Base-by-base conservation (phyloP, 2,888 invertebrate species). In the Lasius fuliginosus region DNA sequence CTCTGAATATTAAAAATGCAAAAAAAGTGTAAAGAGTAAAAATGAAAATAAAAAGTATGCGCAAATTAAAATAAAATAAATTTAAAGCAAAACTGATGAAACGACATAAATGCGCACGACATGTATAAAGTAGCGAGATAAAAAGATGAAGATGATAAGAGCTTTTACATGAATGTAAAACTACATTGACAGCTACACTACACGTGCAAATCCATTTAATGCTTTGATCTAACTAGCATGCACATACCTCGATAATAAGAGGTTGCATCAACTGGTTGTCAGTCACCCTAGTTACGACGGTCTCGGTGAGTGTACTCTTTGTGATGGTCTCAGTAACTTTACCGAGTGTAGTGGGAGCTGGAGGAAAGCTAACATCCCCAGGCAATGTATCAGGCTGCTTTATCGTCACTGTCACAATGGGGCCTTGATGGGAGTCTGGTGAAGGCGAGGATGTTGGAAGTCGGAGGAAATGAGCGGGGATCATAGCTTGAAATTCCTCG, bases 401-500 rank as follows among this genome's bases (percentile, higher is more conserved):
- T 94, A 98, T 98, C 90, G 98, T 98, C 92, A 98, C 98, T 86
- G 98, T 97, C 91, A 98, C 98, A 90, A 95, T 93, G 82, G 95
- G 95, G 90, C 96, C 96, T 89, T 94, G 94, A 88, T 94, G 96
- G 94, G 94, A 91, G 90, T 93, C 92, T 94, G 92, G 91, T 92
- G 94, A 94, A 92, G 93, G 91, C 93, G 95, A 94, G 94, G 94
- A 94, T 95, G 95, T 91, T 93, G 95, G 77, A 86, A 94, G 94
- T 91, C 95, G 96, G 89, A 98, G 97, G 97, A 98, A 98, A 96
- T 98, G 98, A 94, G 98, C 97, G 93, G 98, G 98, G 94, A 98
- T 98, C 98, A 98, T 98, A 96, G 98, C 98, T 97, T 98, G 98
- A 96, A 98, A 98, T 96, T 98, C 98, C 96, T 98, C 98, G 96